Evolutionary conservation across 2,888 invertebrate species (phyloP).

Genomic region (Lochmaea capreae): DNA sequence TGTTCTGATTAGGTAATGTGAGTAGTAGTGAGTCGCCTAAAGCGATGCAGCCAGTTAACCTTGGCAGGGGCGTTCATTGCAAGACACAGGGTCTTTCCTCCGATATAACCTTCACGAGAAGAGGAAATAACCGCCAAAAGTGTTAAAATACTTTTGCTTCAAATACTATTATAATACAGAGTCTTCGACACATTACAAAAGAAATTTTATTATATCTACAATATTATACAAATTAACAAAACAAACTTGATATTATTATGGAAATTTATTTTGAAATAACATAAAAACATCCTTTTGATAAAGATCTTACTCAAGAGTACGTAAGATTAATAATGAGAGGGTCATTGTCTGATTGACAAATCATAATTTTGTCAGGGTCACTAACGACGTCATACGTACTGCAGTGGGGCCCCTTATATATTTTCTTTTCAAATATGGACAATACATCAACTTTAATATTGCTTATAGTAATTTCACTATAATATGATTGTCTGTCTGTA

Average conservation of each 20-base stretch:
- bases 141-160: not conserved
- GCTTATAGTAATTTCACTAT: too few species aligned
- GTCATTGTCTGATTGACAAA: constrained; percentile 65
- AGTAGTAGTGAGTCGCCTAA: constrained; percentile 26
- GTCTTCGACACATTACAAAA: not conserved
- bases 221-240: not conserved
- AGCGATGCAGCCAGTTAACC: constrained; percentile 55
- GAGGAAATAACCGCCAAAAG: constrained; percentile 40
- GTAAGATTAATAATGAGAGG: constrained; percentile 59
- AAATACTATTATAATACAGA: not conserved
- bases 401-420: constrained; percentile 31
- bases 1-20: constrained; percentile 52
- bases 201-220: not conserved
- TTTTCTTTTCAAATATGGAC: not conserved
- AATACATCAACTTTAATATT: too few species aligned
- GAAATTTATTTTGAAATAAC: not conserved
- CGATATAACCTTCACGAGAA: constrained; percentile 37
- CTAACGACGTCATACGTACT: constrained; percentile 58
- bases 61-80: constrained; percentile 47
- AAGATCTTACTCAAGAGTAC: constrained; percentile 3
- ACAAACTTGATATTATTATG: not conserved
- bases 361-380: constrained; percentile 64
- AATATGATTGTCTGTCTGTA: too few species aligned
- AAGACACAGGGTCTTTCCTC: constrained; percentile 46
- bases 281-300: constrained; percentile 10